Evolutionary conservation across 2,113 vertebrate species (phyloP).

Genomic region (Circaetus gallicus): DNA sequence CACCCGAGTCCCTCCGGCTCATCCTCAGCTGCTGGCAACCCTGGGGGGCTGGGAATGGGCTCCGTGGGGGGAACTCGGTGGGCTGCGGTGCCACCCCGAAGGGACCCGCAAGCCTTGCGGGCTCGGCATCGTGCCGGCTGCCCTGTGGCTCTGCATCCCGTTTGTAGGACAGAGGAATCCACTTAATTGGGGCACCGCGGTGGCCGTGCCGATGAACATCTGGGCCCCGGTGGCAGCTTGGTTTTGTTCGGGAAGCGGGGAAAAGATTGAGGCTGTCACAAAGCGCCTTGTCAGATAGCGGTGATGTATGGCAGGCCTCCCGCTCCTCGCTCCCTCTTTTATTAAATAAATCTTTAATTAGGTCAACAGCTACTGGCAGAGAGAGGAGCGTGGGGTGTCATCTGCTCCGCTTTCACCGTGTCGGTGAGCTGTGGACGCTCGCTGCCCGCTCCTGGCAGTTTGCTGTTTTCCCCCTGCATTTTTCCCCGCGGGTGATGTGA

Average conservation of each 20-base stretch:
- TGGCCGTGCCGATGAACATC: not conserved
- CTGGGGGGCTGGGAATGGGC: not conserved
- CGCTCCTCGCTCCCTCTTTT: conserved; percentile 1
- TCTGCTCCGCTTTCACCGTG: not conserved
- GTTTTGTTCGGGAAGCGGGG: not conserved
- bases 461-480: not conserved
- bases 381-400: not conserved
- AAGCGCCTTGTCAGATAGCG: not conserved
- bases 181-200: not conserved
- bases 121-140: not conserved
- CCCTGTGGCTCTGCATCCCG: rapidly evolving
- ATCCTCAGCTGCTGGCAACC: rapidly evolving
- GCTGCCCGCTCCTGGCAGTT: not conserved
- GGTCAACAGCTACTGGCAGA: not conserved
- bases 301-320: conserved; percentile 7
- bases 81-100: rapidly evolving
- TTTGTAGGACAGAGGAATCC: not conserved
- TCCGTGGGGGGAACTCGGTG: rapidly evolving
- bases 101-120: rapidly evolving
- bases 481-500: not conserved
- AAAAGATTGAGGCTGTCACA: conserved; percentile 33
- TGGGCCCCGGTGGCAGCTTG: not conserved
- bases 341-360: conserved; percentile 52
- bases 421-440: rapidly evolving
- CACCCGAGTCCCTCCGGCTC: rapidly evolving